Base-by-base conservation (phyloP, 1,140 invertebrate species). In the Anadara kagoshimensis region DNA sequence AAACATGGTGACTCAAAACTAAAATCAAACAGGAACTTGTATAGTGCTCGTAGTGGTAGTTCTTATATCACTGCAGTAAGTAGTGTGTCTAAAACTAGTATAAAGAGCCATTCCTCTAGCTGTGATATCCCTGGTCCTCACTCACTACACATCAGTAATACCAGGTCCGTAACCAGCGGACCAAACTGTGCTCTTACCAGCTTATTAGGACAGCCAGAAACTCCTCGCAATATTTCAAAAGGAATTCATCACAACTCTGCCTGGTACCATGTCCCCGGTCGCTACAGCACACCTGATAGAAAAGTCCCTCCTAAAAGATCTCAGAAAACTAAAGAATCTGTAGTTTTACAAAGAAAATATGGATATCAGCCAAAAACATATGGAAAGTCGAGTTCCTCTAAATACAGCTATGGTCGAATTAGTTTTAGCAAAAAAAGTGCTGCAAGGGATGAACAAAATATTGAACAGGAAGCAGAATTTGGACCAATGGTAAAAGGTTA, bases 231-330 rank as follows among this genome's bases (percentile, higher is more conserved):
- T 65, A 58, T 81, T 24, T 67, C 69, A 14, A 64, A 57, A 41
- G 61, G 49, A 2, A 62, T 82, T 18, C 80, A 84, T 65, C 86
- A 87, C 73, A 71, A 71, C 44, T 79, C 83, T 22, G 83, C 86
- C 1, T 87, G 86, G 86, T 87, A 86, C 69, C 86, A 87, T 74
- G 81, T 85, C 0, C 85, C 85, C 2, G 85, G 85, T 0, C 69
- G 85, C 11, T 87, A 87, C 51, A 26, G 57, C 22, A 87, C 83
- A 7, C 24, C 61, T 5, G 61, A 80, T 5, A 67, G 78, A 20
- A 71, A 67, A 41, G 62, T 69, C 44, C 78, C 82, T 18, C 69
- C 75, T 22, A 87, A 87, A 74, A 73, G 84, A 12, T 81, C 80
- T 16, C 85, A 86, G 51, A 81, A 69, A 71, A 73, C 73, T 16